Percentiles rank a stretch among this genome's conserved stretches.
phyloP scores from a whole-genome alignment of 2,113 vertebrate species.

The Colistium nudipinnis region DNA sequence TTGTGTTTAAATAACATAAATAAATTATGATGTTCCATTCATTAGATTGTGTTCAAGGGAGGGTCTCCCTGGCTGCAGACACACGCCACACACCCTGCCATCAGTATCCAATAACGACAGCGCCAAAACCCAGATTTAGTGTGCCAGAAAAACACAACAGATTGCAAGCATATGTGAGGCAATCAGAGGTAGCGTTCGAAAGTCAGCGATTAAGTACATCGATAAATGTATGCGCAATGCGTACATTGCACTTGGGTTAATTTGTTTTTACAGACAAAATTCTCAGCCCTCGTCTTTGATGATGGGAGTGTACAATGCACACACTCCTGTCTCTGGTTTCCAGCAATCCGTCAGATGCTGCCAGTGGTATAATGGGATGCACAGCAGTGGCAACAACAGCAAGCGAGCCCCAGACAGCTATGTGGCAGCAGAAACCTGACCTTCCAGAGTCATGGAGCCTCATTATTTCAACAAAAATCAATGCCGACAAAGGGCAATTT shows the following conservation, averaged over 20 bases:
- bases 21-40: conserved; percentile 73
- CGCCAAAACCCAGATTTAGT: conserved; percentile 40
- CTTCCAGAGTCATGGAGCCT: conserved; percentile 76
- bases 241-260: neutral
- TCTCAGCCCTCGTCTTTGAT: neutral
- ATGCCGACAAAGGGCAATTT: conserved; percentile 81
- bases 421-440: conserved; percentile 76
- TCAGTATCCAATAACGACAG: conserved; percentile 57
- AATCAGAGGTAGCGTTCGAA: neutral
- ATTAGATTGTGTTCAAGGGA: conserved; percentile 69
- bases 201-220: neutral
- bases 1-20: no score
- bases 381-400: conserved; percentile 44
- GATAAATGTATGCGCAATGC: neutral
- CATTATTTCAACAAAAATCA: conserved; percentile 83
- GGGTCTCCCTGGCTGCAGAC: conserved; percentile 61
- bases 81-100: conserved; percentile 58
- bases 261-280: neutral
- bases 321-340: conserved; percentile 33
- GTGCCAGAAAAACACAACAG: no score
- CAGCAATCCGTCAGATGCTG: conserved; percentile 26
- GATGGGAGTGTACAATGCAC: neutral
- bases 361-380: conserved; percentile 16
- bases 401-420: conserved; percentile 50
- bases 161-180: conserved; percentile 10